Evolutionary conservation across 2,888 invertebrate genomes (phyloP).

Genomic region (Sphecodes monilicornis): DNA sequence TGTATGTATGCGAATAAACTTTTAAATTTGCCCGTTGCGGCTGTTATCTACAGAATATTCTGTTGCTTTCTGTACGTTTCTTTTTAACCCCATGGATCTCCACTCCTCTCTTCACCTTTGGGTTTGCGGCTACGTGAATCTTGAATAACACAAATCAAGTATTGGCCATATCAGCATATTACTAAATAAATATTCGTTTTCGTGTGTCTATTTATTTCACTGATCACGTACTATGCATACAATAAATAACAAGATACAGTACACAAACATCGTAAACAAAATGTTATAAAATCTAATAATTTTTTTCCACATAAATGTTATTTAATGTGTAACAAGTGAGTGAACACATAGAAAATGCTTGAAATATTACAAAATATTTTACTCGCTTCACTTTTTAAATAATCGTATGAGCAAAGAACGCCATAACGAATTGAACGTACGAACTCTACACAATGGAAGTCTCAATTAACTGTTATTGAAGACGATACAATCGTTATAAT

Average conservation of each 20-base stretch:
- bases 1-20: background rate
- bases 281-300: slow-evolving; percentile 37
- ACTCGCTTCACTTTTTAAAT: background rate
- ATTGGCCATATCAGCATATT: background rate
- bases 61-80: background rate
- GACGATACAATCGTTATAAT: slow-evolving; percentile 11
- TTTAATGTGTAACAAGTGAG: slow-evolving; percentile 27
- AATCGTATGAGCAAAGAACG: slow-evolving; percentile 29
- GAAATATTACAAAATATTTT: slow-evolving; percentile 8
- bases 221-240: slow-evolving; percentile 37
- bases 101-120: background rate
- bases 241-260: slow-evolving; percentile 45
- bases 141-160: background rate
- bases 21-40: background rate
- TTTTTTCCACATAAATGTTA: slow-evolving; percentile 4
- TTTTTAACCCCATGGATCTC: background rate
- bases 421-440: slow-evolving; percentile 32
- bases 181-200: slow-evolving; percentile 4
- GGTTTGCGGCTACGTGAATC: background rate
- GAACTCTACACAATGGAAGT: slow-evolving; percentile 45
- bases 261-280: slow-evolving; percentile 48
- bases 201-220: slow-evolving; percentile 48
- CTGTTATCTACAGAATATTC: background rate
- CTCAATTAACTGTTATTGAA: slow-evolving; percentile 31
- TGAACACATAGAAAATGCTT: slow-evolving; percentile 41